Conservation (phyloP, 2,113 vertebrate genomes). For the Axis porcinus region DNA sequence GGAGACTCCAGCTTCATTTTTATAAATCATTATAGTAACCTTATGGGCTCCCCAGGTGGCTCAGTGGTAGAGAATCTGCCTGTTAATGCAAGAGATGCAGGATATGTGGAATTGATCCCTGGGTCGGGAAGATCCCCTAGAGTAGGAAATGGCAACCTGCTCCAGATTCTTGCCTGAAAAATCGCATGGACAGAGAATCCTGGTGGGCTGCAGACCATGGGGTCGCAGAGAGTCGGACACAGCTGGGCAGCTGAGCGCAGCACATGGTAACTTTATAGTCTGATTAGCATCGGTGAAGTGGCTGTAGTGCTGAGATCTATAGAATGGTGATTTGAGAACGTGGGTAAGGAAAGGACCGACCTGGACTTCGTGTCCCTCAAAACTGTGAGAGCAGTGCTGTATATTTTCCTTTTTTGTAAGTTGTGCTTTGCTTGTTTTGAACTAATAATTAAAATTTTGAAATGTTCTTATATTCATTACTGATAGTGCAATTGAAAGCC, state of each 20-base stretch:
- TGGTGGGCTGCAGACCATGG: neutral
- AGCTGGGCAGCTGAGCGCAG: neutral
- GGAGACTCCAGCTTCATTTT: neutral
- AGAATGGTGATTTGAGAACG: constrained; percentile 5
- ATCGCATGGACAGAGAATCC: neutral
- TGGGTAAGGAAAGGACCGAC: neutral
- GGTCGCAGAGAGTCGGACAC: neutral
- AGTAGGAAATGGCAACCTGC: neutral
- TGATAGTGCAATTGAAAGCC: neutral
- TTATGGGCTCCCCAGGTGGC: neutral
- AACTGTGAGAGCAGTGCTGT: neutral
- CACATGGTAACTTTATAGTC: neutral
- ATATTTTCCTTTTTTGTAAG: neutral
- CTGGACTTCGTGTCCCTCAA: neutral
- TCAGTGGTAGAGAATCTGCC: neutral
- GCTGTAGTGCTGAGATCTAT: neutral
- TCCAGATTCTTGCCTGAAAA: neutral
- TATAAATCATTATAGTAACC: neutral
- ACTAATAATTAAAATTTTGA: neutral
- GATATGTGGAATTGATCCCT: neutral
- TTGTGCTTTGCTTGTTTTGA: neutral
- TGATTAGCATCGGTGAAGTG: neutral
- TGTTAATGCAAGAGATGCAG: neutral
- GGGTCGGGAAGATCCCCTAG: neutral
- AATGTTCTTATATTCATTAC: neutral